Base-by-base conservation (phyloP, 2,888 invertebrate species). In the Ganaspis brasiliensis region DNA sequence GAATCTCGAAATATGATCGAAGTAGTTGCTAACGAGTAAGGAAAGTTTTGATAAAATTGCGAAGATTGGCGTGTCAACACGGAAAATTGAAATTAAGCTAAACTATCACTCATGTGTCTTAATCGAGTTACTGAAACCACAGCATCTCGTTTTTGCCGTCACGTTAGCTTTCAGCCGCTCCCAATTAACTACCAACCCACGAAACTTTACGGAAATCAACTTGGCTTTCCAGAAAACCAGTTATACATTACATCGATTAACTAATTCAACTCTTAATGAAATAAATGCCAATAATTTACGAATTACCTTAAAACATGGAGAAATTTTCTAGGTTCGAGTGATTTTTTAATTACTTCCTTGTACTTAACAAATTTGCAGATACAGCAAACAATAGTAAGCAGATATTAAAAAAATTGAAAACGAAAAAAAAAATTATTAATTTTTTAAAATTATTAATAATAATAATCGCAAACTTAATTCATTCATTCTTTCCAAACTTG, bases 141-240 rank as follows among this genome's bases (percentile, higher is more conserved):
- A 8, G 14, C 40, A 21, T 77, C 74, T 72, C 75, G 52, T 74
- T 75, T 55, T 75, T 59, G 76, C 70, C 67, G 40, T 21, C 70
- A 45, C 74, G 21, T 76, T 59, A 78, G 80, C 81, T 84, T 84
- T 81, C 83, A 79, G 67, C 59, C 78, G 79, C 61, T 55, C 77
- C 79, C 85, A 85, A 86, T 86, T 83, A 84, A 85, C 82, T 86
- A 83, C 81, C 85, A 78, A 79, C 81, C 79, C 82, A 82, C 75
- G 81, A 73, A 77, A 24, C 74, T 55, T 75, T 74, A 75, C 72
- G 74, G 67, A 76, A 71, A 57, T 56, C 73, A 40, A 37, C 56
- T 56, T 37, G 10, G 61, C 74, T 63, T 52, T 45, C 45, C 37
- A 37, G 72, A 63, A 76, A 63, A 63, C 73, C 76, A 49, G 24